A percentile compares a stretch with the other conserved stretches of the same genome.
These are phyloP conservation scores for Grapholita molesta DNA, from an alignment of 1,140 invertebrate genomes.

Conservation along the genomic window DNA sequence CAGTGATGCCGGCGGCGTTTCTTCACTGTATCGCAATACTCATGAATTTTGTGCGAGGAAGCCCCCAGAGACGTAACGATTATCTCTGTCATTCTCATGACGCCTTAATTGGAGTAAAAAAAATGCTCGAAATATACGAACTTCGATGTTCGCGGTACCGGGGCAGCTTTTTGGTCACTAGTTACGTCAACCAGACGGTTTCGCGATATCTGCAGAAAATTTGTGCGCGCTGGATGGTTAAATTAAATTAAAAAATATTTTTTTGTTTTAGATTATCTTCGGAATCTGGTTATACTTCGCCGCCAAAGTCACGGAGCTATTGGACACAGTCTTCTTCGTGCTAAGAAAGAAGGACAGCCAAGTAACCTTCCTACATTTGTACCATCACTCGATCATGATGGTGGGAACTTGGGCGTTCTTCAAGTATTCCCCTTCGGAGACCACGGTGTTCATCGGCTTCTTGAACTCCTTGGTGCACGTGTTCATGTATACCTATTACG, in stretches of 20 bases:
- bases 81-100: too few species aligned
- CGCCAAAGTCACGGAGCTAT: slow-evolving; percentile 56
- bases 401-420: slow-evolving; percentile 94
- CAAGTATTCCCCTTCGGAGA: slow-evolving; percentile 63
- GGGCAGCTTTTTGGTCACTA: too few species aligned
- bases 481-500: slow-evolving; percentile 96
- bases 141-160: too few species aligned
- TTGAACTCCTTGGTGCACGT: slow-evolving; percentile 96
- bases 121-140: too few species aligned
- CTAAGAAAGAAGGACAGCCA: slow-evolving; percentile 95
- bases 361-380: slow-evolving; percentile 94
- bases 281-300: slow-evolving; percentile 43
- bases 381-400: slow-evolving; percentile 96
- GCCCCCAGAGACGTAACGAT: too few species aligned
- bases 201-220: too few species aligned
- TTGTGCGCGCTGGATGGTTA: too few species aligned
- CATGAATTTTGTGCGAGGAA: too few species aligned
- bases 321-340: slow-evolving; percentile 95
- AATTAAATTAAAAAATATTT: neutral
- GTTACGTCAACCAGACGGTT: too few species aligned
- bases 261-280: neutral
- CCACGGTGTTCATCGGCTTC: slow-evolving; percentile 93
- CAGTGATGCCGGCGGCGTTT: too few species aligned
- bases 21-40: too few species aligned
- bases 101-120: too few species aligned